Percentiles rank a stretch among this genome's conserved stretches.
Conservation (phyloP, 2,888 invertebrate species). For the Habrosyne pyritoides region DNA sequence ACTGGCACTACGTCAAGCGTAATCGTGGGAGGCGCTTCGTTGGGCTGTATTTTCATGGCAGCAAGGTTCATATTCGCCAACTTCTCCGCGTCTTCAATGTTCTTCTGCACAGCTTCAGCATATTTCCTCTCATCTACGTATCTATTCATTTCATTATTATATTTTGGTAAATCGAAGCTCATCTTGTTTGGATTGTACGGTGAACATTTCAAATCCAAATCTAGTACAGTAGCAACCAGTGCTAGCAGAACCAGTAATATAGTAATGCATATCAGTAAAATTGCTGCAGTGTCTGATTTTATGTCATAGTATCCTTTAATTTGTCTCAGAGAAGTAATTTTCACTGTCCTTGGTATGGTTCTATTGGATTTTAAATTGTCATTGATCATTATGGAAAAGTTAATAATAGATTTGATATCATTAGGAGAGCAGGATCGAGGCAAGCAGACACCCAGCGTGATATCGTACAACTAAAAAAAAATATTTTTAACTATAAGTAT, state of each 20-base stretch:
- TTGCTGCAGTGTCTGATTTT: conserved; percentile 54
- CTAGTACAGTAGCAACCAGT: conserved; percentile 71
- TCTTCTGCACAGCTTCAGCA: conserved; percentile 36
- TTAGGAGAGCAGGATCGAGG: conserved; percentile 69
- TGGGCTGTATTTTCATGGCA: conserved; percentile 53
- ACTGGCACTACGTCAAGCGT: conserved; percentile 68
- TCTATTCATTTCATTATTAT: conserved; percentile 48
- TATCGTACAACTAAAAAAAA: conserved; percentile 61
- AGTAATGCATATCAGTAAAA: conserved; percentile 55
- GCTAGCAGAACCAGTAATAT: conserved; percentile 54
- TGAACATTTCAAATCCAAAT: conserved; percentile 61
- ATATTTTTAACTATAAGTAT: no score
- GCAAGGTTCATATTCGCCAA: conserved; percentile 53
- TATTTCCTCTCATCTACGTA: conserved; percentile 37
- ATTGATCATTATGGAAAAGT: conserved; percentile 74
- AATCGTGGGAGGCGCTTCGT: conserved; percentile 60
- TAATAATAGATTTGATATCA: conserved; percentile 74
- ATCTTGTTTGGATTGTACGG: conserved; percentile 52
- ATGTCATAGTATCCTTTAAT: conserved; percentile 54
- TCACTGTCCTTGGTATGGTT: conserved; percentile 60
- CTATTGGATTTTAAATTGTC: conserved; percentile 66
- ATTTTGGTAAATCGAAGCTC: conserved; percentile 67
- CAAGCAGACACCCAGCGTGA: conserved; percentile 74
- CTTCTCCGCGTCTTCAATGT: conserved; percentile 46
- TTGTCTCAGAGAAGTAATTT: conserved; percentile 53